Conservation (phyloP, 2,888 invertebrate species). For the Scelioninae gen. 2 region DNA sequence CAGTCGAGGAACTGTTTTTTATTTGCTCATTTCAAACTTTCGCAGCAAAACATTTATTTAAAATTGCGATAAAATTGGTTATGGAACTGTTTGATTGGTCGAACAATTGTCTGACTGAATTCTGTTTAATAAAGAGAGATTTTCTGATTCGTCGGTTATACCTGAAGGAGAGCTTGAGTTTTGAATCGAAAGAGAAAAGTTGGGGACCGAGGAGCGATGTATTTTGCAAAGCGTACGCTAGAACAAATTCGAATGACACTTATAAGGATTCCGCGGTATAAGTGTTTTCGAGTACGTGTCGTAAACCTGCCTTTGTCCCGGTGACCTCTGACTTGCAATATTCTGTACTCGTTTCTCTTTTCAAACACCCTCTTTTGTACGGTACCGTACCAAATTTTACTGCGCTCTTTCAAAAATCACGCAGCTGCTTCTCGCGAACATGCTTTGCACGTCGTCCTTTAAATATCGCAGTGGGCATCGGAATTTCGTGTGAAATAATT, state of each 20-base stretch:
- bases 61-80: too few relatives aligned
- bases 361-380: slow-evolving; percentile 43
- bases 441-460: slow-evolving; percentile 36
- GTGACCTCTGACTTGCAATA: slow-evolving; percentile 53
- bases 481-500: slow-evolving; percentile 44
- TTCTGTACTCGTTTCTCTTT: slow-evolving; percentile 49
- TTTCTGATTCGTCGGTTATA: too few relatives aligned
- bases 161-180: background rate
- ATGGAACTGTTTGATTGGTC: too few relatives aligned
- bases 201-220: slow-evolving; percentile 27
- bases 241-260: slow-evolving; percentile 57
- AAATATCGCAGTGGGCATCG: slow-evolving; percentile 27
- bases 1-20: too few relatives aligned
- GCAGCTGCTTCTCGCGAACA: slow-evolving; percentile 49
- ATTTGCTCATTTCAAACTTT: too few relatives aligned
- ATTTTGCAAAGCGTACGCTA: slow-evolving; percentile 50
- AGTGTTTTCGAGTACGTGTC: slow-evolving; percentile 49
- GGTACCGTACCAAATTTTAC: slow-evolving; percentile 49
- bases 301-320: slow-evolving; percentile 54
- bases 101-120: too few relatives aligned
- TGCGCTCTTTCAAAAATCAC: slow-evolving; percentile 36
- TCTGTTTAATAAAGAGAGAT: too few relatives aligned
- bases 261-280: slow-evolving; percentile 37
- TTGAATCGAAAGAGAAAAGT: slow-evolving; percentile 6
- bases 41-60: too few relatives aligned